phyloP scores from a whole-genome alignment of 2,113 vertebrate species.

The Hepsetus odoe region DNA sequence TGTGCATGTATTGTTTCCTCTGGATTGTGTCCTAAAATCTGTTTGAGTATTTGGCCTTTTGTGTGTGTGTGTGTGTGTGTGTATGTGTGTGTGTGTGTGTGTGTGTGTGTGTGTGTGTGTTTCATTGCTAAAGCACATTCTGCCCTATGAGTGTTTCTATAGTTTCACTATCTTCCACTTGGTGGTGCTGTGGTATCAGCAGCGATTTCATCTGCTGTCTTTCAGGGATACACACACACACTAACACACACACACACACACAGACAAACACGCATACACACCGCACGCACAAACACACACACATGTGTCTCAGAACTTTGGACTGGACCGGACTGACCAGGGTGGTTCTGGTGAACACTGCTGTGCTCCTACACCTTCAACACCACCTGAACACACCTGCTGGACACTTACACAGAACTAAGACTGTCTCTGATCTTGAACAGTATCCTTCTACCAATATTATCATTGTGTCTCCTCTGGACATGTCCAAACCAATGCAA shows the following conservation, averaged over 20 bases:
- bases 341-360: slow-evolving; percentile 21
- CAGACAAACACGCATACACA: too few relatives aligned
- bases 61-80: neutral
- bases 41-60: slow-evolving; percentile 19
- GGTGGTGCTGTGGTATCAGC: slow-evolving; percentile 56
- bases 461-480: too few relatives aligned
- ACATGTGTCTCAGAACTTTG: slow-evolving; percentile 35
- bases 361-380: too few relatives aligned
- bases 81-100: neutral
- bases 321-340: slow-evolving; percentile 37
- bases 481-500: too few relatives aligned
- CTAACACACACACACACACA: too few relatives aligned
- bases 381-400: too few relatives aligned
- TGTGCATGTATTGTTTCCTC: slow-evolving; percentile 4
- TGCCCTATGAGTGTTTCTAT: neutral
- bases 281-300: too few relatives aligned
- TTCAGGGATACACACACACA: slow-evolving; percentile 2
- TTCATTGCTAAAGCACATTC: too few relatives aligned
- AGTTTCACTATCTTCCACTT: slow-evolving; percentile 43
- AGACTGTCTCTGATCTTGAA: too few relatives aligned
- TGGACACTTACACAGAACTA: too few relatives aligned
- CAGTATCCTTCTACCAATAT: too few relatives aligned
- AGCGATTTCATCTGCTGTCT: neutral
- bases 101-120: neutral
- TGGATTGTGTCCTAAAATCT: neutral